Base-by-base conservation (phyloP, 2,113 vertebrate species). In the Lathamus discolor region DNA sequence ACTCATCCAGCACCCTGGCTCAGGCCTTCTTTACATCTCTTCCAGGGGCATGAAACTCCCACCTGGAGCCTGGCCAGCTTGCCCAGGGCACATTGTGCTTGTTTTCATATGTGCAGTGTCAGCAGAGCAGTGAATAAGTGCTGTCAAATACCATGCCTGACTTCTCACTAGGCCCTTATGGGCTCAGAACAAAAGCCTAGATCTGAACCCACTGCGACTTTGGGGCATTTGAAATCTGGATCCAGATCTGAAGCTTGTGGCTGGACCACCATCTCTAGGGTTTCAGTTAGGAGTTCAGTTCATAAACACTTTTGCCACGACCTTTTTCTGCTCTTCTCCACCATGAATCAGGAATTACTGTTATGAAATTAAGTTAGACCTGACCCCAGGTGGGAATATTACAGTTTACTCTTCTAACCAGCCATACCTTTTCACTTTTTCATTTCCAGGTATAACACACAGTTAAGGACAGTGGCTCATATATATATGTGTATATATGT, bases 161-260 rank as follows among this genome's bases (percentile, higher is more conserved):
- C 35, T 94, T 83, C 74, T 85, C 63, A 25, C 72, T 77, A 70
- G 72, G 59, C 57, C 92, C 61, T 86, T 76, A 78, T 0, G 6
- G 63, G 55, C 67, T 80, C 91, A 66, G 80, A 92, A 80, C 73
- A 94, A 94, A 95, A 92, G 86, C 51, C 73, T 92, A 68, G 81
- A 88, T 93, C 73, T 46, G 74, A 94, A 78, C 35, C 39, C 51
- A 9, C 51, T 79, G 75, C 61, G 85, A 48, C 43, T 82, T 83
- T 63, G 66, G 92, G 83, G 41, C 67, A 59, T 63, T 83, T 66
- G 69, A 91, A 92, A 92, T 90, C 86, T 74, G 87, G 90, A 92
- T 64, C 46, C 48, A 92, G 64, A 89, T 91, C 69, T 94, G 68
- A 96, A 93, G 73, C 48, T 18, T 90, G 86, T 83, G 86, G 81